Evolutionary conservation across 1,140 invertebrate species (phyloP).

Genomic region (Danaus plexippus): DNA sequence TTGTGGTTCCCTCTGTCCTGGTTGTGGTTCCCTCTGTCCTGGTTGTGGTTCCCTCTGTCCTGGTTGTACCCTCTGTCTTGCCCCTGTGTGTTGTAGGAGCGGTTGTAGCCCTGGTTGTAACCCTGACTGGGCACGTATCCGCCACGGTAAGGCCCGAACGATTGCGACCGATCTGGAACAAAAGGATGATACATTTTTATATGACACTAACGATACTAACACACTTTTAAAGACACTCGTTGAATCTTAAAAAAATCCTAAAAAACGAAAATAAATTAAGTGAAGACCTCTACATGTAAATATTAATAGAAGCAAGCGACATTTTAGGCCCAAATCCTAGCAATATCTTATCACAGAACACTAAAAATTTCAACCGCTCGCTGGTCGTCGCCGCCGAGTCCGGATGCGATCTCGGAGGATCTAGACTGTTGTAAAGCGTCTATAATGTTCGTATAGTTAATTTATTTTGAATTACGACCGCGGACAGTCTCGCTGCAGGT

Average conservation of each 20-base stretch:
- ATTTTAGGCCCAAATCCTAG: too few relatives aligned
- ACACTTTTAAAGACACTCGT: too few relatives aligned
- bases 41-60: constrained; percentile 15
- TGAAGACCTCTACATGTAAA: too few relatives aligned
- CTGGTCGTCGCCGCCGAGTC: constrained; percentile 21
- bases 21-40: constrained; percentile 17
- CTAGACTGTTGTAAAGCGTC: constrained; percentile 15
- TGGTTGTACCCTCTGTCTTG: constrained; percentile 20
- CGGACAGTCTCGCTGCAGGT: too few relatives aligned
- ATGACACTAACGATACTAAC: background rate
- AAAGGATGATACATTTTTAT: constrained; percentile 11
- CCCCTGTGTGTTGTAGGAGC: constrained; percentile 18
- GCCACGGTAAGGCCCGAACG: constrained; percentile 46
- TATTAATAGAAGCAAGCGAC: too few relatives aligned
- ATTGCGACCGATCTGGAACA: constrained; percentile 52
- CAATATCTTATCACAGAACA: too few relatives aligned
- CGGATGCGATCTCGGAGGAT: constrained; percentile 26
- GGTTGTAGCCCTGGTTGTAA: constrained; percentile 21
- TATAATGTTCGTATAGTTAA: background rate
- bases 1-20: constrained; percentile 20
- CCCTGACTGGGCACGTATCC: constrained; percentile 41
- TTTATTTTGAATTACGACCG: too few relatives aligned
- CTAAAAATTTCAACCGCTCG: constrained; percentile 34
- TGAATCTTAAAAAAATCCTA: too few relatives aligned
- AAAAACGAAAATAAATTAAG: too few relatives aligned